Evolutionary conservation across 1,140 invertebrate genomes (phyloP).

Genomic region (Drosophila pachea): DNA sequence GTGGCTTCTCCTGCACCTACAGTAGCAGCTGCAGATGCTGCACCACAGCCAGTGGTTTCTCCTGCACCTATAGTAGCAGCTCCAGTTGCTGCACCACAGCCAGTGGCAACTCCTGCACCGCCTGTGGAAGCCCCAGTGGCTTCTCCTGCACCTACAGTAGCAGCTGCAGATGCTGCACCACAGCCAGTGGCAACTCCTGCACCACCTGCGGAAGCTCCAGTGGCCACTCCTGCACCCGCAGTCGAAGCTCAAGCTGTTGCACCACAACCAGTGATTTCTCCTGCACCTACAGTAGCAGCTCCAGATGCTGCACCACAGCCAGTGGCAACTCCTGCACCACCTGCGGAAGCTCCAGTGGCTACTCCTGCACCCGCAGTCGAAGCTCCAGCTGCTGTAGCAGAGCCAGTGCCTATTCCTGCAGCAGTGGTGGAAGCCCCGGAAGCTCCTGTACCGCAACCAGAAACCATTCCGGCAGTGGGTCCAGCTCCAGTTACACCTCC

Average conservation of each 20-base stretch:
- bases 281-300: neutral
- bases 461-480: too few species aligned
- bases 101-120: neutral
- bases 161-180: neutral
- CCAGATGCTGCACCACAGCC: neutral
- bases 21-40: neutral
- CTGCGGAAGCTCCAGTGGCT: neutral
- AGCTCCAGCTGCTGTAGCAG: neutral
- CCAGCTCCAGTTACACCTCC: too few species aligned
- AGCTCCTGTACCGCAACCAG: too few species aligned
- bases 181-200: neutral
- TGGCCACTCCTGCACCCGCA: neutral
- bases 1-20: neutral
- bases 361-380: neutral
- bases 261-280: neutral
- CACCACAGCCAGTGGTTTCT: neutral
- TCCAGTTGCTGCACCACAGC: neutral
- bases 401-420: too few species aligned
- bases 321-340: neutral
- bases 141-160: neutral
- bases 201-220: neutral
- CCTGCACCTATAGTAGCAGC: neutral
- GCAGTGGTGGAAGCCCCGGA: too few species aligned
- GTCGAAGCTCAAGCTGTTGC: too few species aligned
- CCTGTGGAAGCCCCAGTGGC: neutral